Percentiles rank a stretch among this genome's conserved stretches.
phyloP scores from a whole-genome alignment of 2,113 vertebrate species.

The Pipa parva region DNA sequence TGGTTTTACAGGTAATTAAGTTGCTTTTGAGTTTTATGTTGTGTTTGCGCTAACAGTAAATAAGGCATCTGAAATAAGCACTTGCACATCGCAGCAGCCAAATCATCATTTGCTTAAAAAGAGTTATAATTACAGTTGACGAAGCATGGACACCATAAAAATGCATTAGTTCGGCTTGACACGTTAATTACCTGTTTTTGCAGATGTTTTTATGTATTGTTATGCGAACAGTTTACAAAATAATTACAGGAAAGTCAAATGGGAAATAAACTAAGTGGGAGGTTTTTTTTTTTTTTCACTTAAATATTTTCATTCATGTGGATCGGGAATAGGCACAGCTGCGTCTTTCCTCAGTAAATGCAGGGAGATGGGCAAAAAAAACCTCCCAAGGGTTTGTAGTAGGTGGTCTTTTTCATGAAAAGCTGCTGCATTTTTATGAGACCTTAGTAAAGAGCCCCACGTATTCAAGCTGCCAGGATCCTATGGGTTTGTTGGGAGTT shows the following conservation, averaged over 20 bases:
- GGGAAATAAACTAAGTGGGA: slow-evolving; percentile 91
- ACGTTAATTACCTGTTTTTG: slow-evolving; percentile 94
- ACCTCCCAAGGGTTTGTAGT: slow-evolving; percentile 65
- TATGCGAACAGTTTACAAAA: slow-evolving; percentile 89
- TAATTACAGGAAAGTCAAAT: slow-evolving; percentile 89
- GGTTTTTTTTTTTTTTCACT: slow-evolving; percentile 76
- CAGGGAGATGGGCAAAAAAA: slow-evolving; percentile 56
- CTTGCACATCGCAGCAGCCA: slow-evolving; percentile 81
- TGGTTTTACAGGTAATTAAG: slow-evolving; percentile 48
- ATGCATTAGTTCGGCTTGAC: slow-evolving; percentile 90
- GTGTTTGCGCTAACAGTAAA: slow-evolving; percentile 74
- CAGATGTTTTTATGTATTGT: slow-evolving; percentile 94
- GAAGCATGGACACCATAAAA: slow-evolving; percentile 87
- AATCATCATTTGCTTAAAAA: slow-evolving; percentile 89
- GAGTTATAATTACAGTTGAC: slow-evolving; percentile 89
- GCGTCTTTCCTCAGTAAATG: slow-evolving; percentile 59
- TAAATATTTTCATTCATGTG: slow-evolving; percentile 90
- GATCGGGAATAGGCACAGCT: slow-evolving; percentile 76
- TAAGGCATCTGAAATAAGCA: slow-evolving; percentile 82
- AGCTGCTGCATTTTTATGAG: slow-evolving; percentile 54
- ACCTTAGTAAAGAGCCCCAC: not conserved
- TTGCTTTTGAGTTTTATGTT: slow-evolving; percentile 66
- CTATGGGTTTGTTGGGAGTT: not conserved
- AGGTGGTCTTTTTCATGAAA: slow-evolving; percentile 54
- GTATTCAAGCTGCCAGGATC: not conserved